Evolutionary conservation across 2,113 vertebrate species (phyloP), one percentile per base, ranked within the genome.

Genomic region (Halichoerus grypus): DNA sequence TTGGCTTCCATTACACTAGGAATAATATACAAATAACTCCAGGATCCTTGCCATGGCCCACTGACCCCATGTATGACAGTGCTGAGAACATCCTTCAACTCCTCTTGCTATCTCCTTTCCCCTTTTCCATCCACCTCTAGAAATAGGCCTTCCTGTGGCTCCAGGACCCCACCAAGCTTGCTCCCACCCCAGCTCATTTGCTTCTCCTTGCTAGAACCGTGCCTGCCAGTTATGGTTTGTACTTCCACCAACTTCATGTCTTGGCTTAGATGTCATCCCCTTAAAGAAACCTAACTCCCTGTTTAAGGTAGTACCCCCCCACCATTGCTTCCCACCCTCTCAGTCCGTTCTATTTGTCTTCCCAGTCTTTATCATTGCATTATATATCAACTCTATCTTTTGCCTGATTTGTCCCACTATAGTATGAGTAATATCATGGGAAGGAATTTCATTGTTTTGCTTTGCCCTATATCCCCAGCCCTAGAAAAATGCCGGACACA

Each of bases 151-250:
- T 79, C 31, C 49, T 61, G 72, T 2, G 24, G 1, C 12, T 71
- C 22, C 13, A 5, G 3, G 28, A 7, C 7, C 15, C 19, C 13
- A 36, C 11, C 10, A 24, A n/a, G 1, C 15, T 21, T 51, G 5
- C 55, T 67, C 22, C 53, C 4, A 8, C 39, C 1, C 14, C 8
- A 61, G 94, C 21, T 22, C 21, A 4, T 7, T 21, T 1, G 7
- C 46, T 33, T 69, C 9, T 57, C 7, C 24, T 39, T 31, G 22
- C 28, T n/a, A 28, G 12, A 67, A n/a, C 36, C 42, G 19, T 26
- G 46, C 4, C 19, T 65, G 12, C 1, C 1, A 1, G 26, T 71
- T 1, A 42, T 77, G 74, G 10, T 42, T n/a, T 10, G 2, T 46
- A 14, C 8, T 61, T 85, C 51, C 22, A 65, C 4, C 7, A 63